Evolutionary conservation across 1,140 invertebrate species (phyloP), one percentile per base, ranked within the genome.

Genomic region (Trichonephila inaurata): DNA sequence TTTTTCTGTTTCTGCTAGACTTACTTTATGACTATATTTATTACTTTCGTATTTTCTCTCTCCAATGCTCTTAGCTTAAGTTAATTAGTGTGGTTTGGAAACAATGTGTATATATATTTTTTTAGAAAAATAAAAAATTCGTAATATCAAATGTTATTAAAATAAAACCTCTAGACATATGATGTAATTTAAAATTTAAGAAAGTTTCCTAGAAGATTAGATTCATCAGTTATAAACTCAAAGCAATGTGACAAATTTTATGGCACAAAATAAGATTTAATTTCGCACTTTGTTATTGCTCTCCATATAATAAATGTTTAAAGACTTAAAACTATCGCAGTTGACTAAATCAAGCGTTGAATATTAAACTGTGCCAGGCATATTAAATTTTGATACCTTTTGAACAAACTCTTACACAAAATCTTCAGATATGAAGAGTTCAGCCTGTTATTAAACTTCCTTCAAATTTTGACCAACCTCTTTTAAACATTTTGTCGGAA

Each of bases 341-440:
- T 77, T 77, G 33, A 77, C 72, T 77, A 77, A 77, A 77, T 77
- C 28, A 77, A 77, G 72, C 28, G 33, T 40, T 77, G 72, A 40
- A 77, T 77, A 77, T 77, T 77, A 77, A 77, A 77, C 72, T 77
- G 72, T 28, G 24, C 18, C 40, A 33, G 24, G 28, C 18, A 77
- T 77, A 77, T 77, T 77, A 77, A 77, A 77, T 28, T 77, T 77
- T 77, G 72, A 77, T 77, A 40, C 28, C 72, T 77, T 77, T 77
- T 77, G 28, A 77, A 77, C 72, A 18, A 77, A 77, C 72, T 77
- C 33, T 77, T 77, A 18, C 33, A 40, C 72, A 18, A 77, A 77
- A 77, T 77, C 72, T 33, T 77, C 33, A 77, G 28, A 77, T 33
- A 40, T 40, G 72, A 77, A 77, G 28, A 77, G 72, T 77, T 77